Conservation (phyloP, 2,113 vertebrate species). For the Isurus oxyrinchus region DNA sequence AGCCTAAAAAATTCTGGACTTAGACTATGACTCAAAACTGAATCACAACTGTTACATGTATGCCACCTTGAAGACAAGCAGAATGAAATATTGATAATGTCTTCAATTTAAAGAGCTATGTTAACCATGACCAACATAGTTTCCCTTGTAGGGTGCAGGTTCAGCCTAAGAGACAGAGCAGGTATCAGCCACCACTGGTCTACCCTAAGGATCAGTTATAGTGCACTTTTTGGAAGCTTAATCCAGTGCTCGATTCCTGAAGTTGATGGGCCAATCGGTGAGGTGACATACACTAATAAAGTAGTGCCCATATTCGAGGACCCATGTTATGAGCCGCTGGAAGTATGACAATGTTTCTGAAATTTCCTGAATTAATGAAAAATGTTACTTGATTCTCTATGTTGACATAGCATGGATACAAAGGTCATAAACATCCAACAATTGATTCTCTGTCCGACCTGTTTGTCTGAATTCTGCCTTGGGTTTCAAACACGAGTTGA, state of each 20-base stretch:
- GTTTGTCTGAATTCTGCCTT: background rate
- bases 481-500: background rate
- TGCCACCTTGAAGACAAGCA: background rate
- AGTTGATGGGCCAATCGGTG: background rate
- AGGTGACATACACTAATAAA: background rate
- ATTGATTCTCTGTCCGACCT: background rate
- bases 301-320: background rate
- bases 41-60: background rate
- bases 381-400: background rate
- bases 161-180: background rate
- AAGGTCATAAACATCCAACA: background rate
- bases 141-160: background rate
- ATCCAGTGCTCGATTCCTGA: background rate
- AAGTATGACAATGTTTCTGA: background rate
- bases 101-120: background rate
- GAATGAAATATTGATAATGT: background rate
- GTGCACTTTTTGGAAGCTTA: background rate
- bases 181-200: background rate
- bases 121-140: background rate
- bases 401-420: background rate
- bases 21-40: background rate
- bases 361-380: background rate
- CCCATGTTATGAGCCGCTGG: background rate
- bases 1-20: background rate
- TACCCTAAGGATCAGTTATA: background rate